Conservation (phyloP, 2,888 invertebrate species). For the Tetranychus piercei region DNA sequence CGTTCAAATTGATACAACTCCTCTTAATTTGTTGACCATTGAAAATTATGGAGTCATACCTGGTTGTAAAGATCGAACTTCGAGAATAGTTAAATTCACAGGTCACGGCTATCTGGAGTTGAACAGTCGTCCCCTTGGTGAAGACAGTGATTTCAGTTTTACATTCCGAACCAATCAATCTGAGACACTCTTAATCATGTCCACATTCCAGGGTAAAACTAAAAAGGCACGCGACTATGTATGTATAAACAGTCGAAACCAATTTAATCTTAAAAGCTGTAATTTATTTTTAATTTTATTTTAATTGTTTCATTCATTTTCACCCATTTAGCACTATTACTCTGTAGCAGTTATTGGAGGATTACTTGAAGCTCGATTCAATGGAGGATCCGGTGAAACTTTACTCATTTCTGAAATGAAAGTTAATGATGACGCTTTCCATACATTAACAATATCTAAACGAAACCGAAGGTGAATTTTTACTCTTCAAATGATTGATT, state of each 20-base stretch:
- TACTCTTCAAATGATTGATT: background rate
- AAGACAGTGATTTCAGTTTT: slow-evolving; percentile 50
- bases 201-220: slow-evolving; percentile 38
- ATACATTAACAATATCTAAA: slow-evolving; percentile 50
- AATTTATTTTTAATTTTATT: background rate
- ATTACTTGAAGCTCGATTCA: slow-evolving; percentile 41
- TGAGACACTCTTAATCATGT: slow-evolving; percentile 49
- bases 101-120: slow-evolving; percentile 62
- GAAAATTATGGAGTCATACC: slow-evolving; percentile 52
- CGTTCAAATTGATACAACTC: slow-evolving; percentile 50
- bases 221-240: slow-evolving; percentile 29
- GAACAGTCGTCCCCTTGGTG: slow-evolving; percentile 45
- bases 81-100: slow-evolving; percentile 52
- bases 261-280: slow-evolving; percentile 7
- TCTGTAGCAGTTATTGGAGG: slow-evolving; percentile 47
- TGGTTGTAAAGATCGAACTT: slow-evolving; percentile 48
- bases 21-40: slow-evolving; percentile 47
- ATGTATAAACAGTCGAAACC: slow-evolving; percentile 24
- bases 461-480: slow-evolving; percentile 34
- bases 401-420: slow-evolving; percentile 42
- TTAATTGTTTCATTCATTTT: slow-evolving; percentile 9
- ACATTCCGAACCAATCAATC: slow-evolving; percentile 52
- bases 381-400: slow-evolving; percentile 44
- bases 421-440: slow-evolving; percentile 54
- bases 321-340: slow-evolving; percentile 38